These are phyloP conservation scores for Astropecten irregularis DNA, from an alignment of 53 echinoderm and acorn worm genomes.

Conservation along the genomic window DNA sequence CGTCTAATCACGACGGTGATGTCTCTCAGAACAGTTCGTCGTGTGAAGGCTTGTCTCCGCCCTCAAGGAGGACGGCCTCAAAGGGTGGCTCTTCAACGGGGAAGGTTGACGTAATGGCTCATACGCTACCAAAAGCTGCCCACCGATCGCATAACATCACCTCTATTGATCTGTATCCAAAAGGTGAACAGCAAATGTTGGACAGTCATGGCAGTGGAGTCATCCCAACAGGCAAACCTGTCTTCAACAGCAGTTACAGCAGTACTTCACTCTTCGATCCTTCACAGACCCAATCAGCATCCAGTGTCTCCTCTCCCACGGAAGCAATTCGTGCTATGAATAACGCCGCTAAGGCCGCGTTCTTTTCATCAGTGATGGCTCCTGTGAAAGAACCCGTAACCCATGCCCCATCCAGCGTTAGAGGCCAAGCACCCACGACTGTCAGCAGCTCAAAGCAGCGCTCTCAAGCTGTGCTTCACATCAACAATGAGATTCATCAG, in stretches of 20 bases:
- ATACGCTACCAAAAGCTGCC: conserved; percentile 89
- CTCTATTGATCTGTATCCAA: conserved; percentile 52
- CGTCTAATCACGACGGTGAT: conserved; percentile 81
- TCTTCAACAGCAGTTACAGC: conserved; percentile 34
- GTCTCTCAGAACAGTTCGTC: conserved; percentile 80
- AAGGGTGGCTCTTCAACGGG: conserved; percentile 18
- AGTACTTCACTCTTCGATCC: conserved; percentile 59
- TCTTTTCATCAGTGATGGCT: conserved; percentile 66
- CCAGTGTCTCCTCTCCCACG: conserved; percentile 72
- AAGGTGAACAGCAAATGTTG: conserved; percentile 31
- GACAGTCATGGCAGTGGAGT: conserved; percentile 76
- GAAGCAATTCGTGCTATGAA: conserved; percentile 81
- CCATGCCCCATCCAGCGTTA: neutral
- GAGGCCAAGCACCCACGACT: conserved; percentile 39
- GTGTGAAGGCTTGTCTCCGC: conserved; percentile 79
- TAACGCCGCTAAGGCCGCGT: conserved; percentile 61
- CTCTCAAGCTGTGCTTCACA: conserved; percentile 66
- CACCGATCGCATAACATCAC: conserved; percentile 68
- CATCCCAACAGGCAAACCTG: conserved; percentile 31
- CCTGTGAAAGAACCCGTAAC: conserved; percentile 43
- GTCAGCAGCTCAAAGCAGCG: conserved; percentile 13
- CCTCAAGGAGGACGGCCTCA: conserved; percentile 30
- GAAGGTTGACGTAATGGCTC: conserved; percentile 50
- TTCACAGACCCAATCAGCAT: conserved; percentile 7
- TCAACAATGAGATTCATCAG: conserved; percentile 47